phyloP scores from a whole-genome alignment of 1,140 invertebrate species.

The Tribolium castaneum region DNA sequence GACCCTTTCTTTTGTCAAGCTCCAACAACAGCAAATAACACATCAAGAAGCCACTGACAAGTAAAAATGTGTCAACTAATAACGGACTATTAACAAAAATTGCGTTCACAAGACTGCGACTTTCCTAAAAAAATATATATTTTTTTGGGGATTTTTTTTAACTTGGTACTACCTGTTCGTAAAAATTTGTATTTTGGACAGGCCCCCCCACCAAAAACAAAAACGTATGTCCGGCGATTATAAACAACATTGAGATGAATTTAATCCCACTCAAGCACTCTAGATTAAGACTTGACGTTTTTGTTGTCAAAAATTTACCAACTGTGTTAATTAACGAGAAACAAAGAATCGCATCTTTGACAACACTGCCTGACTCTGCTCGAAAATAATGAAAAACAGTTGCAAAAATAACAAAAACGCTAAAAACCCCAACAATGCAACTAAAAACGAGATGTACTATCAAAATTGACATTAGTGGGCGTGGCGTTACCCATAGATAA shows the following conservation, averaged over 20 bases:
- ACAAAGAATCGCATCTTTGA: constrained; percentile 66
- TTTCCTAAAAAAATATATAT: background rate
- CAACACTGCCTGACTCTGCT: constrained; percentile 34
- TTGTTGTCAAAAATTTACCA: constrained; percentile 71
- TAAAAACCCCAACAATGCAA: constrained; percentile 56
- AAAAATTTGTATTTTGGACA: constrained; percentile 71
- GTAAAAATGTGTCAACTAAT: constrained; percentile 77
- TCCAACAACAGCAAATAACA: constrained; percentile 73
- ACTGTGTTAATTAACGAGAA: constrained; percentile 72
- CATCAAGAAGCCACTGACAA: constrained; percentile 76
- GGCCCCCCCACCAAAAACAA: constrained; percentile 74
- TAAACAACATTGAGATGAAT: constrained; percentile 73
- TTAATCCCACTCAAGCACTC: constrained; percentile 76
- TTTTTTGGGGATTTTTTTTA: background rate
- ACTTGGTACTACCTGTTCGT: constrained; percentile 69
- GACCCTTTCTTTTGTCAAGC: constrained; percentile 73
- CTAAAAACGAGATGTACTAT: too few relatives aligned
- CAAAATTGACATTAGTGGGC: background rate
- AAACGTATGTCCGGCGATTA: constrained; percentile 72
- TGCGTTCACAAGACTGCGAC: constrained; percentile 34
- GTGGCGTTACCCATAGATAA: constrained; percentile 69
- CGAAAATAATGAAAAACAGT: constrained; percentile 52
- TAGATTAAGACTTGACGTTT: constrained; percentile 70
- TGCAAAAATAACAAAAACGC: constrained; percentile 50
- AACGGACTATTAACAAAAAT: constrained; percentile 71